A percentile compares a stretch with the other conserved stretches of the same genome.
Evolutionary conservation across 2,113 vertebrate genomes (phyloP).

Genomic region (Bambusicola thoracicus): DNA sequence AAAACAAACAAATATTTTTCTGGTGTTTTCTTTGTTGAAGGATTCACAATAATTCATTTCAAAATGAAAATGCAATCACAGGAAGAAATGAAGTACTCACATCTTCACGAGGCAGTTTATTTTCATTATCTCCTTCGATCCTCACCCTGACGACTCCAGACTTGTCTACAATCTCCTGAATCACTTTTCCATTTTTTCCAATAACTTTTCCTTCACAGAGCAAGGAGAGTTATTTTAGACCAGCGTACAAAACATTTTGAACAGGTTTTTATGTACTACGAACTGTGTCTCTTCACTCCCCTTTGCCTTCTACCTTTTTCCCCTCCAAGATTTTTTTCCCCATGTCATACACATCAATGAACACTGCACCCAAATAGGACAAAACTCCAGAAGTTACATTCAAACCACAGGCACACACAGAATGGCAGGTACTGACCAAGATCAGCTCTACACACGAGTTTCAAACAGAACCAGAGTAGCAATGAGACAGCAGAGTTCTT

Average conservation of each 20-base stretch:
- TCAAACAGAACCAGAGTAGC: not conserved
- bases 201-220: slow-evolving; percentile 86
- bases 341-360: not conserved
- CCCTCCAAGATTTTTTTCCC: not conserved
- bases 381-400: not conserved
- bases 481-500: not conserved
- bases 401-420: not conserved
- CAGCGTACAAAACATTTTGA: not conserved
- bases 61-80: not conserved
- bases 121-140: slow-evolving; percentile 88
- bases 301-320: not conserved
- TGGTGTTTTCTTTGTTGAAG: not conserved
- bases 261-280: not conserved
- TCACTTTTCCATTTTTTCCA: slow-evolving; percentile 90
- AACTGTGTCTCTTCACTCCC: not conserved
- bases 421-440: not conserved
- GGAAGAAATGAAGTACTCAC: slow-evolving; percentile 70
- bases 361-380: not conserved
- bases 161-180: slow-evolving; percentile 89
- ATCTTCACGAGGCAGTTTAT: slow-evolving; percentile 85
- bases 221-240: slow-evolving; percentile 60
- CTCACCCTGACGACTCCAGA: slow-evolving; percentile 88
- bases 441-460: not conserved
- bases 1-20: no score
- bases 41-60: not conserved